These are phyloP conservation scores for Ceryle rudis DNA, from an alignment of 2,797 vertebrate species.

Conservation along the genomic window DNA sequence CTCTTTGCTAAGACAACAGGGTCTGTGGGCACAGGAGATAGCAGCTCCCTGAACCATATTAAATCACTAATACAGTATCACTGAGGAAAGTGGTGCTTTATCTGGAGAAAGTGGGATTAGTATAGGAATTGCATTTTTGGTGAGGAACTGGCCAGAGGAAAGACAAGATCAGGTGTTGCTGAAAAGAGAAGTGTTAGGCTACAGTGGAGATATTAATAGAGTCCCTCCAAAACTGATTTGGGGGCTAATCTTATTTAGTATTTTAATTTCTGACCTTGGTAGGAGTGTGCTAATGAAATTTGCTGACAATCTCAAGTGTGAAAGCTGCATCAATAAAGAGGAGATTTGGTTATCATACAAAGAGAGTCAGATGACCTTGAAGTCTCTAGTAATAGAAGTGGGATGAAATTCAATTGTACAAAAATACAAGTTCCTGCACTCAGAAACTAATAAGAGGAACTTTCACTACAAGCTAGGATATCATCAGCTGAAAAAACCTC, in stretches of 20 bases:
- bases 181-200: neutral
- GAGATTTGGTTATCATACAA: neutral
- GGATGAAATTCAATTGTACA: neutral
- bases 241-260: conserved; percentile 48
- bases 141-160: neutral
- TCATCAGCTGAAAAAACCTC: neutral
- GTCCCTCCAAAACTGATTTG: neutral
- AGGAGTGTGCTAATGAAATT: conserved; percentile 24
- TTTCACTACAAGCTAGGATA: neutral
- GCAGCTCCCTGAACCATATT: neutral
- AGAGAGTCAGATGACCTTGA: conserved; percentile 22
- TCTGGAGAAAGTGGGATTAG: neutral
- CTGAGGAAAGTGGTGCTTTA: neutral
- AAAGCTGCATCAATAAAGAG: conserved; percentile 17
- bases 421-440: neutral
- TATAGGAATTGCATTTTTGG: neutral
- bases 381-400: neutral
- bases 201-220: conserved; percentile 14
- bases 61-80: neutral
- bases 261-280: conserved; percentile 61
- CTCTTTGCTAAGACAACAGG: neutral
- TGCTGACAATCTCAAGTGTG: conserved; percentile 16
- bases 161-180: neutral
- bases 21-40: neutral
- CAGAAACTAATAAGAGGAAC: neutral